These are phyloP conservation scores for Myrmecobius fasciatus DNA, from an alignment of 2,113 vertebrate species.

Conservation along the genomic window DNA sequence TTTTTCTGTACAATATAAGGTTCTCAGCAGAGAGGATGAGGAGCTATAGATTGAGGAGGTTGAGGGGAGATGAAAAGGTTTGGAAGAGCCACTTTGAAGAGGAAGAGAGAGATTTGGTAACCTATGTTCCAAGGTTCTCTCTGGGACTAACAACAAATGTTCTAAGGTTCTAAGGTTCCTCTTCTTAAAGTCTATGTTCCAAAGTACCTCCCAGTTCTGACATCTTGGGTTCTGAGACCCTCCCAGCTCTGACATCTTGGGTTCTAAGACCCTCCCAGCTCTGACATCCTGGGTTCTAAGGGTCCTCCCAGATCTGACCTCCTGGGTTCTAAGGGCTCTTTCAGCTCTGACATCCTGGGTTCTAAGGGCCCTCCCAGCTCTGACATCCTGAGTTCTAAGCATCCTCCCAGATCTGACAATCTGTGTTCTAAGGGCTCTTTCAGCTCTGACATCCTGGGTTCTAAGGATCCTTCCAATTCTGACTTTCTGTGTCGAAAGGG, in stretches of 20 bases:
- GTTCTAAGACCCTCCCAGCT: no score
- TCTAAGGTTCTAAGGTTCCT: neutral
- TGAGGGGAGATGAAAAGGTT: neutral
- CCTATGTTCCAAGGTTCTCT: neutral
- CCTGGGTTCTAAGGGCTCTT: neutral
- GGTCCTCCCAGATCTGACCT: neutral
- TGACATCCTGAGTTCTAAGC: no score
- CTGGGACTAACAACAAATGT: neutral
- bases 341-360: neutral
- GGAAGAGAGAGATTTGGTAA: neutral
- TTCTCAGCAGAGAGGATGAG: neutral
- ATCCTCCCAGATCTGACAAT: no score
- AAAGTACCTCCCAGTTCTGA: no score
- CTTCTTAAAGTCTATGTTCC: neutral
- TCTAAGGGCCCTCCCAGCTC: no score
- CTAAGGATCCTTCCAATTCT: no score
- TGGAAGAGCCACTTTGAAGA: neutral
- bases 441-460: no score
- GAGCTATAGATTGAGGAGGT: neutral
- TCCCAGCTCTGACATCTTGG: no score
- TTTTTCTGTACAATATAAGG: neutral
- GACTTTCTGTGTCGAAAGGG: no score
- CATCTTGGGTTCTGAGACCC: no score
- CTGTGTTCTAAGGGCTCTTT: no score
- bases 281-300: neutral